Conservation (phyloP, 2,113 vertebrate species). For the Platichthys stellatus region DNA sequence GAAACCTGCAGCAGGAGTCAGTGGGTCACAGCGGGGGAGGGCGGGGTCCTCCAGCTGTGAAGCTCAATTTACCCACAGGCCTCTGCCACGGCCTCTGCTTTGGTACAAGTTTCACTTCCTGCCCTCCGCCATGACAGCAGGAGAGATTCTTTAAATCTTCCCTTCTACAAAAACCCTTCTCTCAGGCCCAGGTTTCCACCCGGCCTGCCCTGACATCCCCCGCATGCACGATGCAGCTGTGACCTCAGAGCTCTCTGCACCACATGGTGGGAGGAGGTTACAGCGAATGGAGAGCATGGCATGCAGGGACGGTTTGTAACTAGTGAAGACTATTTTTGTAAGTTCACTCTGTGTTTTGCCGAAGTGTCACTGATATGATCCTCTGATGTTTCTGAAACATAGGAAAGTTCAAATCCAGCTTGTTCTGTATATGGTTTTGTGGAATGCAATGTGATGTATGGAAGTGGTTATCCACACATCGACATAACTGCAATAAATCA, state of each 20-base stretch:
- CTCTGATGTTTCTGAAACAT: constrained; percentile 10
- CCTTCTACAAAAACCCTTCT: constrained; percentile 59
- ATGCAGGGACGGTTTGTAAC: constrained; percentile 46
- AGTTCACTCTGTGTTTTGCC: constrained; percentile 27
- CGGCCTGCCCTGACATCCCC: constrained; percentile 60
- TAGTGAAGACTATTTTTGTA: constrained; percentile 55
- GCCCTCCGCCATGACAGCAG: constrained; percentile 58
- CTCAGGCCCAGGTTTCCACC: constrained; percentile 63
- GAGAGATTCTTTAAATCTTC: constrained; percentile 66
- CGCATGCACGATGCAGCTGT: constrained; percentile 70
- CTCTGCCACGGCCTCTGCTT: constrained; percentile 57
- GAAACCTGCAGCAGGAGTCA: constrained; percentile 70
- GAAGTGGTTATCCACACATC: constrained; percentile 3
- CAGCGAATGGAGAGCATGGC: constrained; percentile 47
- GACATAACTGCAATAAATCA: neutral
- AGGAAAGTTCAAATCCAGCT: constrained; percentile 12
- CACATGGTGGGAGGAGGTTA: constrained; percentile 65
- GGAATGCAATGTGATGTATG: neutral
- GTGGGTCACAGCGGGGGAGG: constrained; percentile 45
- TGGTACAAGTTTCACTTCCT: constrained; percentile 71
- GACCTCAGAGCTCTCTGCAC: constrained; percentile 71
- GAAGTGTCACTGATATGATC: constrained; percentile 7
- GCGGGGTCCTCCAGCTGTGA: constrained; percentile 64
- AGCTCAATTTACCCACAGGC: constrained; percentile 68
- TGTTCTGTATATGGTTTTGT: neutral